phyloP scores from a whole-genome alignment of 2,113 vertebrate species.

The Prolemur simus region DNA sequence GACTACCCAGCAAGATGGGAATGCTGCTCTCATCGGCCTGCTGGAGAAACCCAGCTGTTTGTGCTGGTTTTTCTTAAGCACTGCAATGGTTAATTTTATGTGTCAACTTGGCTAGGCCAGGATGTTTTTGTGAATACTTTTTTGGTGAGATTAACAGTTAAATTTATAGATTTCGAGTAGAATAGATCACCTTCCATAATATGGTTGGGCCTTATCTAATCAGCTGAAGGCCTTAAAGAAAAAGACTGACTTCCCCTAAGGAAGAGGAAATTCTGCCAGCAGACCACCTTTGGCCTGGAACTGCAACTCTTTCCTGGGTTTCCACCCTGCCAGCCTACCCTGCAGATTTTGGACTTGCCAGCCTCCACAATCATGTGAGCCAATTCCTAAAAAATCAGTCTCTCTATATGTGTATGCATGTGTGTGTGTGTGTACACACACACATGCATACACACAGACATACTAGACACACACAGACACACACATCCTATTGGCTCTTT shows the following conservation, averaged over 20 bases:
- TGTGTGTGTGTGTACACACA: too few relatives aligned
- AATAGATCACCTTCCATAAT: background rate
- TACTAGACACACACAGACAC: background rate
- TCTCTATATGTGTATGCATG: background rate
- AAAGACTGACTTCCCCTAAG: background rate
- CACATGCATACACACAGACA: background rate
- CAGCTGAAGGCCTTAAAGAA: background rate
- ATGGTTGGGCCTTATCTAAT: background rate
- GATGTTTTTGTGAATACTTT: background rate
- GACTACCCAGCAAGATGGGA: background rate
- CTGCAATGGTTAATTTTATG: background rate
- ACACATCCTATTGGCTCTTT: background rate
- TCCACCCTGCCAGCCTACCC: background rate
- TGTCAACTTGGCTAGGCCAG: background rate
- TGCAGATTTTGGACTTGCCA: background rate
- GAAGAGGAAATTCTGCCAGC: background rate
- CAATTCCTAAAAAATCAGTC: background rate
- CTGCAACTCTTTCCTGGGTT: background rate
- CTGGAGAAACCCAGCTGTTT: background rate
- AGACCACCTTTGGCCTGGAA: background rate
- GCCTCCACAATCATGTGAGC: background rate
- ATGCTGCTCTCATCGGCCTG: background rate
- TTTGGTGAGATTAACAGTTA: background rate
- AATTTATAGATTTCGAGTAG: background rate
- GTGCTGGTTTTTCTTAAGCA: background rate